Evolutionary conservation across 1,140 invertebrate species (phyloP).

Genomic region (Atta colombica): DNA sequence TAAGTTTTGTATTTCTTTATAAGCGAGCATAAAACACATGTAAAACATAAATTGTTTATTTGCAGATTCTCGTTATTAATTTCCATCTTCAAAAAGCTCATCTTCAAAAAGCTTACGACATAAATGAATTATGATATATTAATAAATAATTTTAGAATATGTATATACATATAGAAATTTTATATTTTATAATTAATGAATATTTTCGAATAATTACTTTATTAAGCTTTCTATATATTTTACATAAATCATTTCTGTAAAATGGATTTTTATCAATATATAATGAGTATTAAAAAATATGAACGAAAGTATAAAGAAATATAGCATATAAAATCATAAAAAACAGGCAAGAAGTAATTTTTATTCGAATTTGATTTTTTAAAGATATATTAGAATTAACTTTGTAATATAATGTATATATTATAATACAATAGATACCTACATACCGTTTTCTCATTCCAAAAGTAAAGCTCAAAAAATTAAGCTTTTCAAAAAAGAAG

Average conservation of each 20-base stretch:
- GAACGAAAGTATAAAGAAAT: neutral
- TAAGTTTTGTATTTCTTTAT: constrained; percentile 28
- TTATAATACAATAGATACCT: no score
- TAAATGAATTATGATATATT: neutral
- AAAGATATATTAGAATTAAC: neutral
- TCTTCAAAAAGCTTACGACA: neutral
- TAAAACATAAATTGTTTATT: constrained; percentile 13
- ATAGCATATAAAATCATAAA: no score
- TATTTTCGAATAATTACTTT: neutral
- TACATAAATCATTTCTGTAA: neutral
- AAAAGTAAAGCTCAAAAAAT: no score
- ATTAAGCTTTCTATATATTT: neutral
- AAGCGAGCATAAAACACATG: neutral
- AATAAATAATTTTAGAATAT: neutral
- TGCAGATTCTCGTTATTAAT: neutral
- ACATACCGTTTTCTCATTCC: no score
- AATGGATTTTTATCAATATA: constrained; percentile 3
- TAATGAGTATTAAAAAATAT: neutral
- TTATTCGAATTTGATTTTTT: neutral
- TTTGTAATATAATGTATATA: neutral
- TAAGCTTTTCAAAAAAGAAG: no score
- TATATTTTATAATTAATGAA: neutral
- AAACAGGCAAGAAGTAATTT: neutral
- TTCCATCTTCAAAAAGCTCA: neutral
- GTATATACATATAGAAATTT: neutral